phyloP scores from a whole-genome alignment of 1,140 invertebrate genomes.

The Prorops nasuta region DNA sequence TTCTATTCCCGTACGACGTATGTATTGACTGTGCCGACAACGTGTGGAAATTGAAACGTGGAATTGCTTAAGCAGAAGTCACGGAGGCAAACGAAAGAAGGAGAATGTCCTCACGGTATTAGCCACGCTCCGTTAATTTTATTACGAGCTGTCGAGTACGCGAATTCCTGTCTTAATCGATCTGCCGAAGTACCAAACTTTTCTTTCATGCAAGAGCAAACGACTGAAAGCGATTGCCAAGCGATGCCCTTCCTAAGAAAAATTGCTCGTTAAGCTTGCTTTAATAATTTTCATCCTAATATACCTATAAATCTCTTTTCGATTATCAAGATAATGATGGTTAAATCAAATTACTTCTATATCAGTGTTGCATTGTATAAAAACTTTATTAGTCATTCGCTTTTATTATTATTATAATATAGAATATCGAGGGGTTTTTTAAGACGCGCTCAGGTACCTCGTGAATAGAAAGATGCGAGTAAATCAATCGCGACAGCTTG shows the following conservation, averaged over 20 bases:
- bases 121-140: slow-evolving; percentile 42
- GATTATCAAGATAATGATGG: no score
- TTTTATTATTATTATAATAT: no score
- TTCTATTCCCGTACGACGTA: background rate
- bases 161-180: slow-evolving; percentile 23
- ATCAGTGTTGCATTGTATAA: no score
- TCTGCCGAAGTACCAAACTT: slow-evolving; percentile 7
- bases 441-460: no score
- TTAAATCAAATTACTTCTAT: no score
- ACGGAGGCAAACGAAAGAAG: slow-evolving; percentile 19
- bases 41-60: slow-evolving; percentile 31
- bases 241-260: background rate
- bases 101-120: slow-evolving; percentile 27
- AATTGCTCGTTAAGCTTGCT: no score
- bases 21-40: background rate
- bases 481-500: no score
- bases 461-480: no score
- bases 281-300: no score
- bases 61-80: slow-evolving; percentile 31
- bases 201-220: background rate
- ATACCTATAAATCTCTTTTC: no score
- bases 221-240: background rate
- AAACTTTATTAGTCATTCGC: no score
- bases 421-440: no score
- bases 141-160: slow-evolving; percentile 30